Percentiles rank a stretch among this genome's conserved stretches.
Conservation (phyloP, 2,888 invertebrate genomes). For the Laothoe populi region DNA sequence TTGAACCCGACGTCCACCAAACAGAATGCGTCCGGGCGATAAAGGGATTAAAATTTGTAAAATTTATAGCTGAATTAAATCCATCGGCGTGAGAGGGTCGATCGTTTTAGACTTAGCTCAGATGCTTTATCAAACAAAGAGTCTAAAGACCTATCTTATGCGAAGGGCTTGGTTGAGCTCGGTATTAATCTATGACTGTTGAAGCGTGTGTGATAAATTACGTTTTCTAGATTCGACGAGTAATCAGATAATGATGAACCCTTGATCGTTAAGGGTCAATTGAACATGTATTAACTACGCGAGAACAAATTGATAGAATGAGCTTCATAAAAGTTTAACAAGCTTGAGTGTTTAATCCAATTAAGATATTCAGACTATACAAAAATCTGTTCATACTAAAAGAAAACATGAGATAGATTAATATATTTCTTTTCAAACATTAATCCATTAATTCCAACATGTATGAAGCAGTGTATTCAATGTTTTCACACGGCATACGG, state of each 20-base stretch:
- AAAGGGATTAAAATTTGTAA: conserved; percentile 77
- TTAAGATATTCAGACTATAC: too few species aligned
- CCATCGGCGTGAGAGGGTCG: conserved; percentile 47
- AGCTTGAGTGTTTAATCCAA: too few species aligned
- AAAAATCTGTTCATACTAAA: background rate
- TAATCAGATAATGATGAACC: background rate
- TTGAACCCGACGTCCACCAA: conserved; percentile 55
- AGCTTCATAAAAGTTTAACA: too few species aligned
- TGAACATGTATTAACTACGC: background rate
- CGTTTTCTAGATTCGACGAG: background rate
- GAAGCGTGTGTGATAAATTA: conserved; percentile 15
- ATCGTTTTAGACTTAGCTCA: conserved; percentile 24
- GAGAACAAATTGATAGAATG: too few species aligned
- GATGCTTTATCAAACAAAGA: conserved; percentile 19
- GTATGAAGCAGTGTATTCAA: conserved; percentile 11
- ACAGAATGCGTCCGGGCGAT: conserved; percentile 66
- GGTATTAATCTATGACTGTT: conserved; percentile 16
- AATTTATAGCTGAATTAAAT: conserved; percentile 66
- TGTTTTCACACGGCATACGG: background rate
- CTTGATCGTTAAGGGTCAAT: too few species aligned
- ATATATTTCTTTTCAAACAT: background rate
- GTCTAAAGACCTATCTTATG: conserved; percentile 7
- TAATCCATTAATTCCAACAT: background rate
- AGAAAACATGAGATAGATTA: background rate
- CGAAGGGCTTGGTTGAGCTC: background rate